Evolutionary conservation across 2,888 invertebrate genomes (phyloP), one percentile per base, ranked within the genome.

Genomic region (Orthosia gracilis): DNA sequence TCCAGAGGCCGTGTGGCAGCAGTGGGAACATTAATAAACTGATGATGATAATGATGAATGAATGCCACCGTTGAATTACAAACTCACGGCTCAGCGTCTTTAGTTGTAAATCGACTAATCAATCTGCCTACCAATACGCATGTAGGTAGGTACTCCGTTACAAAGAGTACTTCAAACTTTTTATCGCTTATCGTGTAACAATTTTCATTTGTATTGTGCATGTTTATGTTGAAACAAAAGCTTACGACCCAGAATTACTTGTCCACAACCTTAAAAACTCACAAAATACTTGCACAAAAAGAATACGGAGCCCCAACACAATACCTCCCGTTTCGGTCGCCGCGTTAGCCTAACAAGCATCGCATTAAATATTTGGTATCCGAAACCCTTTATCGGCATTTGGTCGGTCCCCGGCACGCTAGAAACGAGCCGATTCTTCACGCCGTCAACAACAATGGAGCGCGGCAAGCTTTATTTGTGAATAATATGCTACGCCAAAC

Each of bases 391-490:
- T 90, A 89, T 89, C 84, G 89, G 87, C 82, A 72, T 75, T 70
- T 69, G 79, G 87, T 84, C 87, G 88, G 85, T 82, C 86, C 87
- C 90, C 92, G 92, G 89, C 90, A 91, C 92, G 93, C 91, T 89
- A 91, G 90, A 90, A 90, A 90, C 91, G 86, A 88, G 87, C 80
- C 87, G 89, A 95, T 95, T 94, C 86, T 94, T 87, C 88, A 91
- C 94, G 92, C 83, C 74, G 78, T 77, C 61, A 86, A 82, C 86
- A 94, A 95, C 94, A 95, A 95, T 94, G 88, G 93, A 82, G 74
- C 77, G 91, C 93, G 94, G 93, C 92, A 87, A 89, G 90, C 91
- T 94, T 94, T 95, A 94, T 95, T 95, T 94, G 94, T 94, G 92
- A 93, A 91, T 93, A 94, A 94, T 93, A 91, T 91, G 94, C 92